Conservation (phyloP, 2,113 vertebrate genomes). For the Cavia porcellus region DNA sequence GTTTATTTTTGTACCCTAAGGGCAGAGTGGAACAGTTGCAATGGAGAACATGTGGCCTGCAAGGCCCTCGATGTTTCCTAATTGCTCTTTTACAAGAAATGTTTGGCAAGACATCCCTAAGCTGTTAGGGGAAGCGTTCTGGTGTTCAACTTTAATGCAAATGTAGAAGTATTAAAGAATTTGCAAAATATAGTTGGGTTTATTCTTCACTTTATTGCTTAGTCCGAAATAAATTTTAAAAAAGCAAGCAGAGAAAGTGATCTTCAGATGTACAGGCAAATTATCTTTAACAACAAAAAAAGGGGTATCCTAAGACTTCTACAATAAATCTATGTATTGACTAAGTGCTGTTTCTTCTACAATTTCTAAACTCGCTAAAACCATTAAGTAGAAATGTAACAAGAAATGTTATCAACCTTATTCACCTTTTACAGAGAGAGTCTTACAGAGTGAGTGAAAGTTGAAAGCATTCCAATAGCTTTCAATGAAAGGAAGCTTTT, state of each 20-base stretch:
- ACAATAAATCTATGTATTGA: fast-evolving
- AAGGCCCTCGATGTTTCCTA: background rate
- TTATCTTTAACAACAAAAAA: background rate
- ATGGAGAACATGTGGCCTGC: fast-evolving
- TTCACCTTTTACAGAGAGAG: background rate
- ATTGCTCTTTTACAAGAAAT: background rate
- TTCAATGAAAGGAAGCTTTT: background rate
- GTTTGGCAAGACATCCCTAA: background rate
- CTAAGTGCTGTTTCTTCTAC: background rate
- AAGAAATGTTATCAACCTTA: background rate
- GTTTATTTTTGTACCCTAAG: background rate
- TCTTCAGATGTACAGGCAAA: background rate
- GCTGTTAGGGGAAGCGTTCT: background rate
- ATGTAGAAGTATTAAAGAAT: background rate
- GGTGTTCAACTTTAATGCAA: background rate
- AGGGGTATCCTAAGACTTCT: background rate
- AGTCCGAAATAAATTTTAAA: background rate
- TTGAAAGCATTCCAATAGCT: background rate
- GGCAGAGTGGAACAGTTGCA: no score
- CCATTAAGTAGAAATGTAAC: background rate
- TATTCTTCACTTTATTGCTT: background rate
- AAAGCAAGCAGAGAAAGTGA: background rate
- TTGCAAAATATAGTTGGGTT: background rate
- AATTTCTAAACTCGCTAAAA: background rate
- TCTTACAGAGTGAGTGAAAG: background rate